Percentiles rank a stretch among this genome's conserved stretches.
phyloP scores from a whole-genome alignment of 2,113 vertebrate species.

The Daubentonia madagascariensis region DNA sequence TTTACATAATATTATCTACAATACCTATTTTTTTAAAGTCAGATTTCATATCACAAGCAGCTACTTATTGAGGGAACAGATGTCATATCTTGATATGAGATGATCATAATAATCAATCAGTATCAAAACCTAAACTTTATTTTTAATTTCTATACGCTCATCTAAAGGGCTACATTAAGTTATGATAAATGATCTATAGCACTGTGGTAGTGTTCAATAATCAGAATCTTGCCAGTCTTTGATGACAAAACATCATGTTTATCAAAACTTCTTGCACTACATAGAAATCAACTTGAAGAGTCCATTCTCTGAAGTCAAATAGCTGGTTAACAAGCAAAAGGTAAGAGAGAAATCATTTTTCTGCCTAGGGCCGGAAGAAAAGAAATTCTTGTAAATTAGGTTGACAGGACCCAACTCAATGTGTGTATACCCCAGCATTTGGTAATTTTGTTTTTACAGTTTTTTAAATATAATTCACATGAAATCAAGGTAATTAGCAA shows the following conservation, averaged over 20 bases:
- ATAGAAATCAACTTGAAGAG: not conserved
- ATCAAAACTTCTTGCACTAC: not conserved
- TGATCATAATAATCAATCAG: not conserved
- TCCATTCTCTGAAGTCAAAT: not conserved
- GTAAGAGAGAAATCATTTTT: not conserved
- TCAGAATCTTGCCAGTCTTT: not conserved
- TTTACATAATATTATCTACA: not conserved
- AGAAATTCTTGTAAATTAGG: not conserved
- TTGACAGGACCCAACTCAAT: not conserved
- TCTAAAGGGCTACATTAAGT: not conserved
- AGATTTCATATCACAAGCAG: not conserved
- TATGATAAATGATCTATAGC: not conserved
- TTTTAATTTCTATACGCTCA: not conserved
- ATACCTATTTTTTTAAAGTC: not conserved
- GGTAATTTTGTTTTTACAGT: not conserved
- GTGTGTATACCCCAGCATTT: not conserved
- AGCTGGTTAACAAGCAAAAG: not conserved
- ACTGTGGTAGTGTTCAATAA: not conserved
- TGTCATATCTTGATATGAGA: not conserved
- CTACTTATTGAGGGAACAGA: not conserved
- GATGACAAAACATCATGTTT: not conserved
- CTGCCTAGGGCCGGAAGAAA: not conserved
- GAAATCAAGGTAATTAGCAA: constrained; percentile 40
- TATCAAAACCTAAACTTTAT: not conserved
- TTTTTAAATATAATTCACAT: not conserved